Evolutionary conservation across 2,888 invertebrate genomes (phyloP), one percentile per base, ranked within the genome.

Genomic region (Unio delphinus): DNA sequence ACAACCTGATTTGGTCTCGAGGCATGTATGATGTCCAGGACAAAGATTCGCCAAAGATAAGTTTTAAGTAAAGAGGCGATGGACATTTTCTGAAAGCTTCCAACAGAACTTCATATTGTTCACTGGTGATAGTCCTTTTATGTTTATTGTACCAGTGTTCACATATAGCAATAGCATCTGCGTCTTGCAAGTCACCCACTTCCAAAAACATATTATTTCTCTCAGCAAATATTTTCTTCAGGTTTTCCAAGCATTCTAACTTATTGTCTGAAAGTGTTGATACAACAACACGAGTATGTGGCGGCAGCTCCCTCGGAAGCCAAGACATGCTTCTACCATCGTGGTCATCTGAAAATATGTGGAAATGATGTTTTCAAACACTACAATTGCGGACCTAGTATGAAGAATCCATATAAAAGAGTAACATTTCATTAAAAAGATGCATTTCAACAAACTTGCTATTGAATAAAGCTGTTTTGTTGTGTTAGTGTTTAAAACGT

Each of bases 251-350:
- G 57, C 82, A 82, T 17, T 80, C 82, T 55, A 73, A 80, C 61
- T 78, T 80, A 28, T 87, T 86, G 57, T 86, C 85, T 6, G 86
- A 75, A 17, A 82, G 69, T 7, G 86, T 87, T 45, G 88, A 87
- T 1, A 89, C 78, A 30, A 96, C 93, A 83, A 96, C 90, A 90
- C 95, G 95, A 65, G 94, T 93, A 86, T 94, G 93, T 68, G 93
- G 92, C 6, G 95, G 95, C 76, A 96, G 91, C 64, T 93, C 92
- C 67, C 92, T 91, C 8, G 95, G 95, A 79, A 96, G 91, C 96
- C 96, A 96, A 74, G 93, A 91, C 57, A 94, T 91, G 73, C 93
- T 92, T 26, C 92, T 91, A 72, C 93, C 91, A 67, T 93, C 93
- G 85, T 90, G 80, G 23, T 87, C 85, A 65, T 83, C 86, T 83